Percentiles rank a stretch among this genome's conserved stretches.
phyloP scores from a whole-genome alignment of 2,888 invertebrate species.

The Criorhina ranunculi region DNA sequence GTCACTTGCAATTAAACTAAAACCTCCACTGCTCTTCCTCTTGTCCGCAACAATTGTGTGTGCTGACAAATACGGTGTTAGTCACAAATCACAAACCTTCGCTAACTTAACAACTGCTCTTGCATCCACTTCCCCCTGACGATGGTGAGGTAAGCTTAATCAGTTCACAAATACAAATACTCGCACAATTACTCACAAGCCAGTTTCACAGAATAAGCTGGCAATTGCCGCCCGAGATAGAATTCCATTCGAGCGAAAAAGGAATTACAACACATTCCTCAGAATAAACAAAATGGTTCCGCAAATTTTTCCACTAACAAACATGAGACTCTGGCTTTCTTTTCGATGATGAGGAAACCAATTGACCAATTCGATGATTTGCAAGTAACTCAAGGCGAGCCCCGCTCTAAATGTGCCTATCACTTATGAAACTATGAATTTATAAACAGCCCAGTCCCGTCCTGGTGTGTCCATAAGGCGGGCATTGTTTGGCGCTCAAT shows the following conservation, averaged over 20 bases:
- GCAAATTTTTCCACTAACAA: not conserved
- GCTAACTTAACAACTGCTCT: slow-evolving; percentile 6
- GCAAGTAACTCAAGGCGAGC: slow-evolving; percentile 30
- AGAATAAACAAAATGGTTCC: slow-evolving; percentile 15
- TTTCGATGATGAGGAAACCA: slow-evolving; percentile 27
- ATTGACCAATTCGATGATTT: slow-evolving; percentile 28
- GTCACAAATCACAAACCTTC: slow-evolving; percentile 50
- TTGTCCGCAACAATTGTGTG: not conserved
- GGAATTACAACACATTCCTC: slow-evolving; percentile 27
- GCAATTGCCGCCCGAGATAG: slow-evolving; percentile 29
- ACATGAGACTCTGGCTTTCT: slow-evolving; percentile 24
- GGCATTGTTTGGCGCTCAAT: slow-evolving; percentile 28
- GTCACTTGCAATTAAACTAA: slow-evolving; percentile 29
- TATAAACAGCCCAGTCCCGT: slow-evolving; percentile 19
- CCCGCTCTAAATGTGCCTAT: slow-evolving; percentile 53
- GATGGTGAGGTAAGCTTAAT: slow-evolving; percentile 33
- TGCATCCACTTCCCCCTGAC: slow-evolving; percentile 21
- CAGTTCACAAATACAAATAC: slow-evolving; percentile 33
- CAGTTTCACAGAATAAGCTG: slow-evolving; percentile 42
- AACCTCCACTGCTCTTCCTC: not conserved
- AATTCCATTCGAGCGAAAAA: slow-evolving; percentile 5
- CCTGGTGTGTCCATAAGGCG: slow-evolving; percentile 19
- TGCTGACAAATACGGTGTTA: slow-evolving; percentile 34
- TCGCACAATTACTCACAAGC: slow-evolving; percentile 68
- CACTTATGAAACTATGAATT: slow-evolving; percentile 58